Evolutionary conservation across 2,888 invertebrate species (phyloP), one percentile per base, ranked within the genome.

Genomic region (Lepidochitona cinerea): DNA sequence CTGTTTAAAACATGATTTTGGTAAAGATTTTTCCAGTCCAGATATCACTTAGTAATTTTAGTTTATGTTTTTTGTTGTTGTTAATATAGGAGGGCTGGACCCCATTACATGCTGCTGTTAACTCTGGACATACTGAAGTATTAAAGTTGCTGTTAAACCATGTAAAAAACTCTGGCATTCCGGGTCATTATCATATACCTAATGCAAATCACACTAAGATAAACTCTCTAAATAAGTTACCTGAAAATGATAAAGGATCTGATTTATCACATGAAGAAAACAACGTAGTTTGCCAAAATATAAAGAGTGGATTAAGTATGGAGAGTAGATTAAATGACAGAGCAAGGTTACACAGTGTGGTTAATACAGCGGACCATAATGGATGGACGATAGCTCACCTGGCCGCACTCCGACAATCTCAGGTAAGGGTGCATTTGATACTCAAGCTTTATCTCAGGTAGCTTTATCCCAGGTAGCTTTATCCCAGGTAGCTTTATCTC

Each of bases 351-450:
- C 52, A 36, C 65, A 75, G 84, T 54, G 80, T 86, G 37, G 75
- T 83, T 37, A 86, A 85, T 76, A 84, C 81, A 74, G 73, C 68
- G 0, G 81, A 83, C 71, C 74, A 77, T 68, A 86, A 87, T 78
- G 89, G 88, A 67, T 84, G 85, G 83, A 86, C 85, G 6, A 72
- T 87, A 5, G 79, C 79, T n/a, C 87, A 88, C 73, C 74, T 88
- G 67, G 89, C 89, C 49, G 87, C 88, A 35, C 79, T 81, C 29
- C 76, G 79, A 52, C 78, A 79, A n/a, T 75, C 73, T 33, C 79
- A 83, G 82, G 86, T 85, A 32, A 79, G 81, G 52, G n/a, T n/a
- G n/a, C n/a, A n/a, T n/a, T n/a, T n/a, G n/a, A n/a, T n/a, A n/a
- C n/a, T n/a, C n/a, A n/a, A n/a, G n/a, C n/a, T n/a, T n/a, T n/a